Evolutionary conservation across 2,113 vertebrate genomes (phyloP).

Genomic region (Hydrochoerus hydrochaeris): DNA sequence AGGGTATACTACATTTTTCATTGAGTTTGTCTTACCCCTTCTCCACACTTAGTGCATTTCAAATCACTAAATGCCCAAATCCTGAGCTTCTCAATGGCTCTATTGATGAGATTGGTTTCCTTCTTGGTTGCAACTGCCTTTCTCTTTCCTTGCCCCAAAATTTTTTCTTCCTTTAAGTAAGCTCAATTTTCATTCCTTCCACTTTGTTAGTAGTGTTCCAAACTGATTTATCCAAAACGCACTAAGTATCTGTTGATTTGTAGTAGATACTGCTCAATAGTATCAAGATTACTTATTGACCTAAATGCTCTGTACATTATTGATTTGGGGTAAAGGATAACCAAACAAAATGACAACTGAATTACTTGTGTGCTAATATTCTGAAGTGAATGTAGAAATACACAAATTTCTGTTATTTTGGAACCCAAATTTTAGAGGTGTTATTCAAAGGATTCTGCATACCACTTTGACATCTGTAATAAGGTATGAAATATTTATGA

Average conservation of each 20-base stretch:
- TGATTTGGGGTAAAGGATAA: background rate
- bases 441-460: background rate
- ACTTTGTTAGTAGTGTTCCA: background rate
- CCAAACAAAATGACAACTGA: background rate
- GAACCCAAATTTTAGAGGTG: background rate
- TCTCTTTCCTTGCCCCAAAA: too few species aligned
- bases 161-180: background rate
- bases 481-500: conserved; percentile 43
- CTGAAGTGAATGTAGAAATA: conserved; percentile 3
- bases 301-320: background rate
- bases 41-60: background rate
- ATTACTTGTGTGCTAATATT: background rate
- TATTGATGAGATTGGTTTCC: background rate
- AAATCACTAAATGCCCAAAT: background rate
- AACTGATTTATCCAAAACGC: background rate
- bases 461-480: conserved; percentile 32
- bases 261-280: background rate
- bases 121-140: background rate
- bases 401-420: background rate
- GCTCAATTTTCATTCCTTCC: background rate
- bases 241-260: background rate
- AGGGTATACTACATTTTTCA: background rate
- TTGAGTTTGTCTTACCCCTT: background rate
- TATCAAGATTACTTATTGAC: background rate
- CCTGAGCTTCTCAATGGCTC: background rate